These are phyloP conservation scores for Prochilodus magdalenae DNA, from an alignment of 2,113 vertebrate species.

Conservation along the genomic window DNA sequence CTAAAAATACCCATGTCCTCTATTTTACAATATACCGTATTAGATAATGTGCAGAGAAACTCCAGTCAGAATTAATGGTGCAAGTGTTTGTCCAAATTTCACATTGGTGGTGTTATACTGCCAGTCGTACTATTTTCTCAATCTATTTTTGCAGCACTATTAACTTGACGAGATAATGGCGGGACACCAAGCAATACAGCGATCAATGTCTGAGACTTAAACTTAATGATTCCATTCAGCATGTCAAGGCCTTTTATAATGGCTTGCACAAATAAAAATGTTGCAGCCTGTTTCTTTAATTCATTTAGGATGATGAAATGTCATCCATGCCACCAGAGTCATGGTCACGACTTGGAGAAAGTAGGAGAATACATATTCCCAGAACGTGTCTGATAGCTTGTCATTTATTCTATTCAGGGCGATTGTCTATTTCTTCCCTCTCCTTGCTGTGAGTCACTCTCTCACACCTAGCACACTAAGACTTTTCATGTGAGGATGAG, in stretches of 20 bases:
- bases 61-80: not conserved
- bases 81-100: not conserved
- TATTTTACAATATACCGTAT: no score
- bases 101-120: not conserved
- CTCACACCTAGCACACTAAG: slow-evolving; percentile 6
- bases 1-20: not conserved
- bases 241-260: not conserved
- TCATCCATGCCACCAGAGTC: not conserved
- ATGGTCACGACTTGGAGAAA: not conserved
- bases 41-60: not conserved
- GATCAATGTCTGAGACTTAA: not conserved
- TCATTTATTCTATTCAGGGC: slow-evolving; percentile 11
- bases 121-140: not conserved
- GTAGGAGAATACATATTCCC: not conserved
- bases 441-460: not conserved
- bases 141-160: not conserved
- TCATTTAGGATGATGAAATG: slow-evolving; percentile 2
- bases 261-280: not conserved
- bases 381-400: not conserved
- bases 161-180: not conserved
- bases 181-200: not conserved
- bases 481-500: slow-evolving; percentile 13
- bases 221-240: not conserved
- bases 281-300: not conserved
- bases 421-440: slow-evolving; percentile 5